These are phyloP conservation scores for Percopsis omiscomaycus DNA, from an alignment of 2,797 vertebrate genomes.

Conservation along the genomic window DNA sequence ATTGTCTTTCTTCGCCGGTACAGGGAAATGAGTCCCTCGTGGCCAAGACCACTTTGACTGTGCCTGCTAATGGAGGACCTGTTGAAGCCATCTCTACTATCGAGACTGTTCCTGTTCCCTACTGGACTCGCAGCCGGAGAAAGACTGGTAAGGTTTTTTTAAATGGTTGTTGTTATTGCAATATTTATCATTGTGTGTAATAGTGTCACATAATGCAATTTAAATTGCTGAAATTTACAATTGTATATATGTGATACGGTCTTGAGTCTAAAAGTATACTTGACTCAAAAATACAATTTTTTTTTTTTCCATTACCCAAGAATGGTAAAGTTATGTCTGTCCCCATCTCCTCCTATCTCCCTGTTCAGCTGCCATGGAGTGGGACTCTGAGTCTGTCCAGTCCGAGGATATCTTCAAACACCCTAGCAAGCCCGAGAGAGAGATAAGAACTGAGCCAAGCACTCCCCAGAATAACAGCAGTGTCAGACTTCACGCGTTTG, in stretches of 20 bases:
- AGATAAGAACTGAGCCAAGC: conserved; percentile 61
- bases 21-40: conserved; percentile 92
- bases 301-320: neutral
- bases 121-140: conserved; percentile 84
- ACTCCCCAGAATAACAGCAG: conserved; percentile 84
- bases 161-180: neutral
- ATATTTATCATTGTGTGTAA: neutral
- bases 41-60: conserved; percentile 91
- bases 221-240: too few species aligned
- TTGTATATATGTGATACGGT: too few species aligned
- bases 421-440: conserved; percentile 59
- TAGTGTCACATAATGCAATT: too few species aligned
- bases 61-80: conserved; percentile 86
- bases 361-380: conserved; percentile 77
- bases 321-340: neutral
- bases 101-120: conserved; percentile 86
- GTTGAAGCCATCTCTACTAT: conserved; percentile 94
- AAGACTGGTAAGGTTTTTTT: conserved; percentile 78
- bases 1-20: conserved; percentile 1
- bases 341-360: conserved; percentile 20
- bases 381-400: conserved; percentile 86
- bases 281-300: neutral
- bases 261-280: too few species aligned
- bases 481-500: conserved; percentile 89
- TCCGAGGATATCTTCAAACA: conserved; percentile 77